Base-by-base conservation (phyloP, 2,888 invertebrate genomes). In the Beris morrisii region DNA sequence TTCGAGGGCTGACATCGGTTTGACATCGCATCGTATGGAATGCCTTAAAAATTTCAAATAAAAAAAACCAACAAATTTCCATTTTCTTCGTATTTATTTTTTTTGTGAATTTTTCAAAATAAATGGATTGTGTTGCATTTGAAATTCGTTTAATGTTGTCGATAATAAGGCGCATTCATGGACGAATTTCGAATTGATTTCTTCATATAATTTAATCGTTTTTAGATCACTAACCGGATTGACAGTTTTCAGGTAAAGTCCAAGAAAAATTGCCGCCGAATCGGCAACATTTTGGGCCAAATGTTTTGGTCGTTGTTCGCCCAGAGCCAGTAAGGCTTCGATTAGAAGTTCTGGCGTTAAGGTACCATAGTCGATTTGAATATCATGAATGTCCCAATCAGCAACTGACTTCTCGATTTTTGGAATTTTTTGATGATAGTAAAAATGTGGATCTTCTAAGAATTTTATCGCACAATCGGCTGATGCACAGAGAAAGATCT, bases 401-500 rank as follows among this genome's bases (percentile, higher is more conserved):
- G 15, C 50, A 12, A 3, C 11, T 7, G 48, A 15, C 7, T 7
- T 4, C 5, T 4, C 28, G 15, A 6, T 6, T 13, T 11, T 7
- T 1, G 38, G 15, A 13, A 61, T 61, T 13, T 48, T n/a, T 5
- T 48, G 7, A 9, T 15, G 13, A 28, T 32, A 61, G 46, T 61
- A 61, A 11, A 11, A 9, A 9, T 32, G n/a, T 7, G 61, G 61
- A 32, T 52, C 13, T 32, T 61, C 50, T 3, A 61, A 48, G n/a
- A 61, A 50, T 32, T 50, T 12, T 4, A 61, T 7, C 4, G 50
- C 61, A 15, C 52, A 50, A 31, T 48, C 22, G 13, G 48, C 32
- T 6, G 61, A 61, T 9, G 48, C 61, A 50, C 50, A 61, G 11
- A 61, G 43, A 15, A 32, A 61, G 13, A 61, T 50, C 61, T 61